These are phyloP conservation scores for Spheniscus mendiculus DNA, from an alignment of 2,113 vertebrate genomes.

Conservation along the genomic window DNA sequence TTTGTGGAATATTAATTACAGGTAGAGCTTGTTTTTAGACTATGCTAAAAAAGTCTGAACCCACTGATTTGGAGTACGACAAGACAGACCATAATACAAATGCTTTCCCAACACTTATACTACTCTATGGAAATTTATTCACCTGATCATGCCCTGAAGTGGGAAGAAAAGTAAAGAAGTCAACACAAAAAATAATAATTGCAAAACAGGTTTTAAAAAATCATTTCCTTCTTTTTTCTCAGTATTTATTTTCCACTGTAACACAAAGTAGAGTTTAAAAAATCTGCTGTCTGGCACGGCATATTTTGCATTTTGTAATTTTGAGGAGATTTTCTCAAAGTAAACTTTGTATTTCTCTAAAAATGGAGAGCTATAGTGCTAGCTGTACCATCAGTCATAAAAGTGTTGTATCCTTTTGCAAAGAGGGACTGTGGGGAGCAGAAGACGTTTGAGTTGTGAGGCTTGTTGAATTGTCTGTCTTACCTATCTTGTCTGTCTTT, in stretches of 20 bases:
- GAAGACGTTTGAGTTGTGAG: background rate
- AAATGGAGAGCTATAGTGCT: background rate
- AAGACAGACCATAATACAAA: background rate
- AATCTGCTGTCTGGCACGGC: background rate
- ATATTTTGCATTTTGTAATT: background rate
- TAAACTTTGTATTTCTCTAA: background rate
- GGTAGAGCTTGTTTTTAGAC: background rate
- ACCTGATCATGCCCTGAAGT: background rate
- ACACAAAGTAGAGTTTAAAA: background rate
- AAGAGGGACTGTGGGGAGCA: background rate
- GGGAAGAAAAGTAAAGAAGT: background rate
- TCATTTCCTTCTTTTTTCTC: accelerated
- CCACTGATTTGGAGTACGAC: background rate
- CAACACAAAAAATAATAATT: background rate
- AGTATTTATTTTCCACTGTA: background rate
- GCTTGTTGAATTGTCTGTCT: background rate
- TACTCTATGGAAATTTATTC: background rate
- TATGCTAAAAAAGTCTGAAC: background rate
- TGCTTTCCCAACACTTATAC: background rate
- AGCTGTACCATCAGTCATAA: background rate
- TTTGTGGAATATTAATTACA: background rate
- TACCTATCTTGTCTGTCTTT: background rate
- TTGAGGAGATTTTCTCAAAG: background rate
- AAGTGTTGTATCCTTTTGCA: background rate
- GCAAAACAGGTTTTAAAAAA: background rate